Base-by-base conservation (phyloP, 2,113 vertebrate genomes). In the Origma solitaria region DNA sequence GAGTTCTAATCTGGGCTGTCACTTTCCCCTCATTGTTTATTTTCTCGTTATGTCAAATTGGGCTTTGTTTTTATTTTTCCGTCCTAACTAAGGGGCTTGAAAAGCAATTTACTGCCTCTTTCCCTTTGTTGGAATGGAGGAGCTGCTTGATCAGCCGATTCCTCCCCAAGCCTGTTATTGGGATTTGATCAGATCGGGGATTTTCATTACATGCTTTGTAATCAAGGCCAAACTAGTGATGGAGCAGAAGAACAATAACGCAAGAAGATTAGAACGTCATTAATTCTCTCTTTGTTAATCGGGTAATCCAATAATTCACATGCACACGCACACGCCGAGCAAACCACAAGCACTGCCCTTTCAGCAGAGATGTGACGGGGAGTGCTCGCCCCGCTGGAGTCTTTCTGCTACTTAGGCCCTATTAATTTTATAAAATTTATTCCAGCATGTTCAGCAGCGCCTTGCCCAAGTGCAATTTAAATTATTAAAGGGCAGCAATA, bases 261-360 rank as follows among this genome's bases (percentile, higher is more conserved):
- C 92, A 94, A 96, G 92, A 37, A 96, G 94, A 97, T 97, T 96
- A 96, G 76, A 79, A 90, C 5, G 15, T 92, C 94, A 64, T 92
- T 97, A 97, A 96, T 96, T 95, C 95, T 49, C 40, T 40, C 91
- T 96, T 88, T 96, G 94, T 87, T 88, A 77, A 76, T 94, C 0
- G 57, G 47, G 54, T 97, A 96, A 97, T 96, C 96, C 95, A 84
- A 97, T 96, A 95, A 97, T 92, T 88, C 80, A 49, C 90, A 86
- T 5, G 84, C 72, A 45, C 76, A 42, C 2, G 2, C 80, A 53
- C 42, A 33, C 47, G 2, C 68, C 37, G 30, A 86, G 82, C 88
- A 75, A 86, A 83, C 73, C 28, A 21, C 5, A 88, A 95, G 70
- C 4, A 45, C 1, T 90, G 90, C 88, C 82, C 91, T 95, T 38